A percentile compares a stretch with the other conserved stretches of the same genome.
Conservation (phyloP, 2,888 invertebrate species). For the Noctua janthina region DNA sequence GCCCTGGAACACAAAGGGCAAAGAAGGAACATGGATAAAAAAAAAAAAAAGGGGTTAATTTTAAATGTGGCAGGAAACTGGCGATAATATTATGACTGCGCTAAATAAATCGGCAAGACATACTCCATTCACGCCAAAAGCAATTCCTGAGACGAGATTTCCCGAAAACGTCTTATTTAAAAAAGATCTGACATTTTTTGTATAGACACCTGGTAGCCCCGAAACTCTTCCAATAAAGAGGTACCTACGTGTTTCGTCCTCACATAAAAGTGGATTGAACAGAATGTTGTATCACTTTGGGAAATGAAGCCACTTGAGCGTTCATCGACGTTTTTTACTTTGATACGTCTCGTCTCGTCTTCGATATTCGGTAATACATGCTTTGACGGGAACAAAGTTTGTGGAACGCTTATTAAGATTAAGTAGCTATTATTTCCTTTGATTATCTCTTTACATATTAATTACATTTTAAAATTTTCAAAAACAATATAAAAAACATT, state of each 20-base stretch:
- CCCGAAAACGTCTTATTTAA: constrained; percentile 36
- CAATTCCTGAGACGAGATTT: background rate
- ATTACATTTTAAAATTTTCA: no score
- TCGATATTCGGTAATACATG: constrained; percentile 68
- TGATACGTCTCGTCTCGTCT: constrained; percentile 64
- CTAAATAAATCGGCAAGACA: background rate
- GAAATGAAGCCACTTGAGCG: constrained; percentile 78
- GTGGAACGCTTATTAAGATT: constrained; percentile 23
- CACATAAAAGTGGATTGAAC: constrained; percentile 77
- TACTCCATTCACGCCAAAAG: constrained; percentile 2
- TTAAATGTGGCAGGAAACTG: background rate
- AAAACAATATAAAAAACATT: no score
- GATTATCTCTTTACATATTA: no score
- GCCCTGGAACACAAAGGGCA: no score
- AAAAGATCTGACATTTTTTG: constrained; percentile 54
- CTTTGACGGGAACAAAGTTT: constrained; percentile 63
- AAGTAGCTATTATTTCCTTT: background rate
- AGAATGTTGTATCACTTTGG: constrained; percentile 80
- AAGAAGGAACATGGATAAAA: no score
- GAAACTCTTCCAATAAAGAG: constrained; percentile 69
- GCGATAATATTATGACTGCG: background rate
- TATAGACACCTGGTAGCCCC: constrained; percentile 56
- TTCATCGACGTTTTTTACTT: constrained; percentile 75
- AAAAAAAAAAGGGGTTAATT: background rate
- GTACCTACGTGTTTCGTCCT: constrained; percentile 66